phyloP scores from a whole-genome alignment of 2,888 invertebrate genomes.

The Scaptomyza polygonia region DNA sequence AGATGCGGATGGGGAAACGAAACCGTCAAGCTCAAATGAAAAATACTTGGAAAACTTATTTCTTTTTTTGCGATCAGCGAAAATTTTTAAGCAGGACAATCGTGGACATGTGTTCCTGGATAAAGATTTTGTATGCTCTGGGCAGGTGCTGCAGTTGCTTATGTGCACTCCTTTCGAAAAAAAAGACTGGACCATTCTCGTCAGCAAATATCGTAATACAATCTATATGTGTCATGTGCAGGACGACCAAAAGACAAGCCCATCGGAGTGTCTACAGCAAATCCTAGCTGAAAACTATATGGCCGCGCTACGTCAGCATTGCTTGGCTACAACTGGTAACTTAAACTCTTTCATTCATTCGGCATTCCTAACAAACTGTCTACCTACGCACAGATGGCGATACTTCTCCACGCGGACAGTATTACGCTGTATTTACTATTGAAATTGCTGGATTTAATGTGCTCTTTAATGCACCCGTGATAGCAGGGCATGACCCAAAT shows the following conservation, averaged over 20 bases:
- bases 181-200: constrained; percentile 49
- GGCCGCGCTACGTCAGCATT: constrained; percentile 25
- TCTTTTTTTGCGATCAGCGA: constrained; percentile 20
- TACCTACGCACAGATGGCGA: constrained; percentile 7
- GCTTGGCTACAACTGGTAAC: constrained; percentile 14
- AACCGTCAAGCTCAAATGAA: accelerated
- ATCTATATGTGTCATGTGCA: constrained; percentile 44
- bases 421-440: constrained; percentile 44
- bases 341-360: background rate
- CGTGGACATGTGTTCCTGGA: background rate
- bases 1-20: background rate
- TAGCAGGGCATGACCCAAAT: constrained; percentile 15
- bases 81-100: background rate
- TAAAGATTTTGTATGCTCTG: constrained; percentile 53
- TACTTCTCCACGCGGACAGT: constrained; percentile 18
- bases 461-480: constrained; percentile 57
- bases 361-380: background rate
- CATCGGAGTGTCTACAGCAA: background rate
- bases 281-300: constrained; percentile 14
- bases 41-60: constrained; percentile 54
- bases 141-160: constrained; percentile 44
- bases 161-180: constrained; percentile 59
- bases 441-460: constrained; percentile 28
- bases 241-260: background rate
- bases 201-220: constrained; percentile 51